Percentiles rank a stretch among this genome's conserved stretches.
Evolutionary conservation across 2,113 vertebrate genomes (phyloP).

Genomic region (Malurus alboscapulatus): DNA sequence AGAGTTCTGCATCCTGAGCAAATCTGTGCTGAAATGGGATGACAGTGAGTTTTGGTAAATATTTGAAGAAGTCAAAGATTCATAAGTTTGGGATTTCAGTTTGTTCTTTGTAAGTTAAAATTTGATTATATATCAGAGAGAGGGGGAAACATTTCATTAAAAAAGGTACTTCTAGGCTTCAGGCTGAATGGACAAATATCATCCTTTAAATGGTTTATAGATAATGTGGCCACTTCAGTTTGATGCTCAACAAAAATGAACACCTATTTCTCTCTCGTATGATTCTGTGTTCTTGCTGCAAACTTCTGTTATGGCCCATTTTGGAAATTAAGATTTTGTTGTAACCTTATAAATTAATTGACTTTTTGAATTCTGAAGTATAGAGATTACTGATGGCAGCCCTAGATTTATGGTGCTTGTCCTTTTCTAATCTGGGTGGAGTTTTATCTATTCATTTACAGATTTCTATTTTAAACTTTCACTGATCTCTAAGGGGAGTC

Average conservation of each 20-base stretch:
- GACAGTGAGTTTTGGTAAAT: neutral
- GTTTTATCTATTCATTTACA: neutral
- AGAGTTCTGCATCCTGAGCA: neutral
- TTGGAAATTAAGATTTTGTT: neutral
- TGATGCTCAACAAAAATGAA: neutral
- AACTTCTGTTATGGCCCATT: neutral
- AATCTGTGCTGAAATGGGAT: neutral
- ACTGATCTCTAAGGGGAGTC: neutral
- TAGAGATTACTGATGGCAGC: neutral
- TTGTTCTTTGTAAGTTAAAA: neutral
- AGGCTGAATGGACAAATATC: neutral
- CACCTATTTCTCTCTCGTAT: neutral
- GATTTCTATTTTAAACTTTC: neutral
- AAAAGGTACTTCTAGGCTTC: neutral
- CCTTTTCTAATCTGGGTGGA: neutral
- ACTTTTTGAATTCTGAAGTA: neutral
- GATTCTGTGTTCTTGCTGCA: neutral
- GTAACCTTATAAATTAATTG: neutral
- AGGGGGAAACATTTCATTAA: neutral
- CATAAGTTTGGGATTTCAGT: neutral
- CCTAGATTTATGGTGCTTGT: neutral
- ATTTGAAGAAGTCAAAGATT: neutral
- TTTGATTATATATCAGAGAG: neutral
- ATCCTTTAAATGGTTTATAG: neutral
- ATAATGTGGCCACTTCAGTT: neutral